Evolutionary conservation across 2,888 invertebrate species (phyloP), one percentile per base, ranked within the genome.

Genomic region (Rhogogaster chlorosoma): DNA sequence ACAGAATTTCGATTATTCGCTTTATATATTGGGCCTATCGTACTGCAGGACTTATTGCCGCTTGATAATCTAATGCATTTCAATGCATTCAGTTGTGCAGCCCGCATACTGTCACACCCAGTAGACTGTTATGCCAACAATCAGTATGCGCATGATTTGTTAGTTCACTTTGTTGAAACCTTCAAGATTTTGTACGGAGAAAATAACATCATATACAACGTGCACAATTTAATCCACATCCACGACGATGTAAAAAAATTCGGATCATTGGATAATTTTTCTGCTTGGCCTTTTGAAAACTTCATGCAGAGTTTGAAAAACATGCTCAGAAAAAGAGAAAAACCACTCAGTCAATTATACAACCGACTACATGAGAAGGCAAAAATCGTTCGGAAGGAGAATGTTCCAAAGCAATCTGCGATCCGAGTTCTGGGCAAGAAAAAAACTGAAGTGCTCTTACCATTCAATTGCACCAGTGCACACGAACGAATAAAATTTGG

Each of bases 201-300:
- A 70, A 18, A 70, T 26, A 29, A n/a, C 26, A 61, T 70, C 32
- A 70, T 70, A 32, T 70, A 70, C 12, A 70, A 70, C 32, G 70
- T 70, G 15, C 70, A 70, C 32, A 70, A 70, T 70, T 36, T 70
- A 32, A 70, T 61, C 26, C 61, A 61, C 15, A 26, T 61, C 61
- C 22, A n/a, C 61, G 61, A 61, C 1, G 61, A 61, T 61, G 61
- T 61, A 1, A 22, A 7, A 22, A 61, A 61, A 22, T 61, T 61
- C 26, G 61, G 61, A 61, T 26, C 61, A 61, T 61, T 61, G 61
- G 61, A 61, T 26, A 61, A 61, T n/a, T 61, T 61, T 26, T 61
- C 22, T 61, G 61, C 61, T 61, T 61, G 61, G 61, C 61, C 61
- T 61, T 61, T 26, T 61, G 61, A 61, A 26, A 61, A 61, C 61